These are phyloP conservation scores for Meloidogyne chitwoodi DNA, from an alignment of 1,140 invertebrate genomes.

Conservation along the genomic window DNA sequence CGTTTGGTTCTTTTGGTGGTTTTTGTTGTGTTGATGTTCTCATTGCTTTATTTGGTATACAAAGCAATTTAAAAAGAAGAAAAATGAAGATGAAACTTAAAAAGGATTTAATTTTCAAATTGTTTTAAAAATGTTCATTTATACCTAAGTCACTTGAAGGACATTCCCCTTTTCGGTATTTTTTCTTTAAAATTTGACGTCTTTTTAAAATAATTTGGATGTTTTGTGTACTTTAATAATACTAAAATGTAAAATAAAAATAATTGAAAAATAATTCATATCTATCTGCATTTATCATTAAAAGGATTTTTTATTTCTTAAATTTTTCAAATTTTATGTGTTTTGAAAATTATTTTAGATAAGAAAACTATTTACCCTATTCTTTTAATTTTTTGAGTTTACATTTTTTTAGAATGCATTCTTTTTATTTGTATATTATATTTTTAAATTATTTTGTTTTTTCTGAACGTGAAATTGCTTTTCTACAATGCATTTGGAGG, in stretches of 20 bases:
- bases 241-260: too few species aligned
- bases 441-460: background rate
- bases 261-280: too few species aligned
- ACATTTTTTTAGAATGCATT: background rate
- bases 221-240: too few species aligned
- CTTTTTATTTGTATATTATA: background rate
- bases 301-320: too few species aligned
- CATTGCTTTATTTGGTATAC: slow-evolving; percentile 34
- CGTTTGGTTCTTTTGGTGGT: slow-evolving; percentile 43
- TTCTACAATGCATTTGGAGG: slow-evolving; percentile 11
- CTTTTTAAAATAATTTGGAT: too few species aligned
- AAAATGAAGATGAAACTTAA: background rate
- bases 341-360: too few species aligned
- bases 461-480: background rate
- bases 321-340: too few species aligned
- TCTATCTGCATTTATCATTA: too few species aligned
- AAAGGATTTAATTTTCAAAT: background rate
- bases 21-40: slow-evolving; percentile 39
- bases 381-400: background rate
- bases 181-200: too few species aligned
- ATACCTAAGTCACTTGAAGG: too few species aligned
- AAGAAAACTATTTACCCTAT: too few species aligned
- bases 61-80: slow-evolving; percentile 23
- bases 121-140: background rate
- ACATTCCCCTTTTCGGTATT: too few species aligned